Percentiles rank a stretch among this genome's conserved stretches.
These are phyloP conservation scores for Eudemis profundana DNA, from an alignment of 2,888 invertebrate species.

Conservation along the genomic window DNA sequence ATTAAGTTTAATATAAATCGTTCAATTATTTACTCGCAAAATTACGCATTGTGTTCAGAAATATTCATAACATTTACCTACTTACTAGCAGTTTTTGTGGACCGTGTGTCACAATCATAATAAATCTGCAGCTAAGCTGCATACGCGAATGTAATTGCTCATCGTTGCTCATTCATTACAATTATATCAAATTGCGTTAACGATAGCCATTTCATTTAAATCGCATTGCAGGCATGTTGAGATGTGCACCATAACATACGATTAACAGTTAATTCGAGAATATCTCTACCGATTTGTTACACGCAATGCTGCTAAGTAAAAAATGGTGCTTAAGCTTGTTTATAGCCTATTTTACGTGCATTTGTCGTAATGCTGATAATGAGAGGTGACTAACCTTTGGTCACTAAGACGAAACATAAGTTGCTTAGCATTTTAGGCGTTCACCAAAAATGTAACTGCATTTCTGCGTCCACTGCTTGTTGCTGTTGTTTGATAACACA, in stretches of 20 bases:
- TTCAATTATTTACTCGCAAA: no score
- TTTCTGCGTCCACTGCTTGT: not conserved
- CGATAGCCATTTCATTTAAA: slow-evolving; percentile 29
- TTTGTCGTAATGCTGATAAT: slow-evolving; percentile 12
- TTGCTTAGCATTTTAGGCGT: not conserved
- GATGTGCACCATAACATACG: slow-evolving; percentile 14
- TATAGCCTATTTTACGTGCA: not conserved
- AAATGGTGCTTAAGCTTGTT: not conserved
- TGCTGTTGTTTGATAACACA: not conserved
- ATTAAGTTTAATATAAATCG: no score
- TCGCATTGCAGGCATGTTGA: slow-evolving; percentile 28
- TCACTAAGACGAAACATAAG: not conserved
- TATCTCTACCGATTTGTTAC: slow-evolving; percentile 27
- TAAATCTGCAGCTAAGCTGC: slow-evolving; percentile 24
- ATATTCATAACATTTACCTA: no score
- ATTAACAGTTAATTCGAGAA: slow-evolving; percentile 42
- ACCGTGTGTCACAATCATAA: slow-evolving; percentile 19
- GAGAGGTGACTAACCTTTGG: slow-evolving; percentile 1
- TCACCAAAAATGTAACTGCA: not conserved
- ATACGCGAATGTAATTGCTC: slow-evolving; percentile 28
- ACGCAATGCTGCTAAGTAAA: slow-evolving; percentile 17
- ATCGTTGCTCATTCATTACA: slow-evolving; percentile 29
- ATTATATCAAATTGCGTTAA: slow-evolving; percentile 39
- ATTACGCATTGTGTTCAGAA: no score
- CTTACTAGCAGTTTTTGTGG: not conserved